Conservation (phyloP, 2,113 vertebrate species). For the Delphinapterus leucas region DNA sequence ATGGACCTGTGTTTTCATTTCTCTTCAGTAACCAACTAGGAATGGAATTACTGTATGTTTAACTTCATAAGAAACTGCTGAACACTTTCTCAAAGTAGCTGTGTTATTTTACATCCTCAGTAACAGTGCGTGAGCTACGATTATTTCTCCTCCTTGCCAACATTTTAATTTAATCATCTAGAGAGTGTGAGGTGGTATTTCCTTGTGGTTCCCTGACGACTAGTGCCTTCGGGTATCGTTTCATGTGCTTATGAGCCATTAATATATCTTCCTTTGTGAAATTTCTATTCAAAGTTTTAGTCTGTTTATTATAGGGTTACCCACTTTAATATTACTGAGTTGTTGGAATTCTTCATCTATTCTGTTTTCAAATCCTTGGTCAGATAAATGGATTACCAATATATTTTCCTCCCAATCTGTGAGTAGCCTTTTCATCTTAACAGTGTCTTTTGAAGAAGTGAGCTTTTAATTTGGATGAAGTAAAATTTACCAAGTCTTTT, state of each 20-base stretch:
- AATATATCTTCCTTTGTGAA: neutral
- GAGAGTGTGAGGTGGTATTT: neutral
- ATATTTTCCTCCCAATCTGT: neutral
- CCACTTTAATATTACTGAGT: neutral
- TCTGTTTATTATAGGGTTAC: neutral
- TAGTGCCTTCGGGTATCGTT: no score
- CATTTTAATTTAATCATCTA: fast-evolving
- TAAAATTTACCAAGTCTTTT: neutral
- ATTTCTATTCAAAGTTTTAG: neutral
- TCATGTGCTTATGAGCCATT: neutral
- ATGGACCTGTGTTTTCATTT: neutral
- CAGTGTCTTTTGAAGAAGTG: neutral
- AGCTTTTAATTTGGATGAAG: neutral
- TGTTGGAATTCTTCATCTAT: neutral
- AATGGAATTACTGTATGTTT: neutral
- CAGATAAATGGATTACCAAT: neutral
- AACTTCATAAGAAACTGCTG: neutral
- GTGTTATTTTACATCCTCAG: no score
- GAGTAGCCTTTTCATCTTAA: neutral
- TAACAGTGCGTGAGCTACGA: neutral
- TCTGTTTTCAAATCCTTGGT: neutral
- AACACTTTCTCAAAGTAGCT: neutral
- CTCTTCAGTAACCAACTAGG: neutral
- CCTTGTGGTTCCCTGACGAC: neutral
- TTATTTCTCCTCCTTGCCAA: neutral